phyloP scores from a whole-genome alignment of 2,888 invertebrate species.

The Loripinus fragilis region DNA sequence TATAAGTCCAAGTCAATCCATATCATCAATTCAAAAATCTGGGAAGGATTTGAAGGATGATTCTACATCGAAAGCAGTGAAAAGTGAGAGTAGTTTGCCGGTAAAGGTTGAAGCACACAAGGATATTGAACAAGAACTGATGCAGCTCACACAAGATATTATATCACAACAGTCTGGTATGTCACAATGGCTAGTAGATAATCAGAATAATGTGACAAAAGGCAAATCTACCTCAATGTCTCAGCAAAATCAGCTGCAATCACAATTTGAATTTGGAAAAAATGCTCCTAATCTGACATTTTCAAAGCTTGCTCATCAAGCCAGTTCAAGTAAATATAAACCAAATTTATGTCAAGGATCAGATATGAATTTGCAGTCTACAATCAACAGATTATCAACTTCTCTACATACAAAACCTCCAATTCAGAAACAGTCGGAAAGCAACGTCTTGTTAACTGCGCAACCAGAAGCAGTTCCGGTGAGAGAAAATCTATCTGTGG shows the following conservation, averaged over 20 bases:
- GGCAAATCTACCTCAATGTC: slow-evolving; percentile 23
- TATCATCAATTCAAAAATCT: not conserved
- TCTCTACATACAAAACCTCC: slow-evolving; percentile 25
- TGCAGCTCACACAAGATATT: slow-evolving; percentile 55
- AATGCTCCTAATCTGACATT: slow-evolving; percentile 45
- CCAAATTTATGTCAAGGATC: slow-evolving; percentile 7
- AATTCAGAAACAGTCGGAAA: not conserved
- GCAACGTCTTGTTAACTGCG: not conserved
- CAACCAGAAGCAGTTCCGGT: not conserved
- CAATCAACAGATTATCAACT: slow-evolving; percentile 54
- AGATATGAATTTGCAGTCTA: slow-evolving; percentile 47
- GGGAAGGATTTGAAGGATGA: not conserved
- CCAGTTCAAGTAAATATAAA: slow-evolving; percentile 21
- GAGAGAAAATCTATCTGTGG: slow-evolving; percentile 1
- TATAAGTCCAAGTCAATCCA: not conserved
- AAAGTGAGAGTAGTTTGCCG: slow-evolving; percentile 24
- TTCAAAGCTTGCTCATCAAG: slow-evolving; percentile 48
- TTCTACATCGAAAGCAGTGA: not conserved
- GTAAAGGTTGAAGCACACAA: slow-evolving; percentile 46
- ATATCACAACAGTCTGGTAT: slow-evolving; percentile 50
- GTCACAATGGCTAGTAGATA: slow-evolving; percentile 16
- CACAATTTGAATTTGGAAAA: slow-evolving; percentile 48
- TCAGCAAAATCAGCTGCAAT: not conserved
- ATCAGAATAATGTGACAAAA: slow-evolving; percentile 8
- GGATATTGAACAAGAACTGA: slow-evolving; percentile 51